phyloP scores from a whole-genome alignment of 2,113 vertebrate genomes.

The Psittacula cyanocephala region DNA sequence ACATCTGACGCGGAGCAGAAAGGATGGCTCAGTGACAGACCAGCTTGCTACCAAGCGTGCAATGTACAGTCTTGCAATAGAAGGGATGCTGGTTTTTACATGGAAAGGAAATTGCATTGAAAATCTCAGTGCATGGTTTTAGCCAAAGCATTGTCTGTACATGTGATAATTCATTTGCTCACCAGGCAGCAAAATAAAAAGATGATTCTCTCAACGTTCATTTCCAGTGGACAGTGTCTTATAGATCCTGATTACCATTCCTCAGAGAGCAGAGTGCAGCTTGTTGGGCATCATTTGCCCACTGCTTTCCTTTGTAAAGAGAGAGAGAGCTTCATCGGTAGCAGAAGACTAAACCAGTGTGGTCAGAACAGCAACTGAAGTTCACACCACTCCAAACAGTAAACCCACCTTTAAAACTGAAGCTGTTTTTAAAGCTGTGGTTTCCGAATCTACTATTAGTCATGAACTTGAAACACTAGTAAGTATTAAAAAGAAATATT shows the following conservation, averaged over 20 bases:
- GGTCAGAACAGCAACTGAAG: neutral
- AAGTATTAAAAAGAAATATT: neutral
- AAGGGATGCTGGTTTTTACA: neutral
- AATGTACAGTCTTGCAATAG: neutral
- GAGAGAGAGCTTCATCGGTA: neutral
- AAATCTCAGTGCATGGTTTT: neutral
- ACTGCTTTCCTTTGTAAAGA: neutral
- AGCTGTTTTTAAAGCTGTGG: neutral
- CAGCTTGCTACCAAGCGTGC: neutral
- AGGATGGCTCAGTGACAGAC: neutral
- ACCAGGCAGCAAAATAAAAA: neutral
- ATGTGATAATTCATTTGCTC: neutral
- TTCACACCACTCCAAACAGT: neutral
- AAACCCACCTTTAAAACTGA: neutral
- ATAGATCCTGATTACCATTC: rapidly evolving
- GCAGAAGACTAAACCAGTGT: neutral
- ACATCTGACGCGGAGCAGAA: neutral
- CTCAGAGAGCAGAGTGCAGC: neutral
- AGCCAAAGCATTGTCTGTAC: neutral
- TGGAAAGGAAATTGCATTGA: neutral
- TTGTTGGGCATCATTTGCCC: neutral
- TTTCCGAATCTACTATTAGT: neutral
- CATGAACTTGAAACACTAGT: neutral
- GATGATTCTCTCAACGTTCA: neutral
- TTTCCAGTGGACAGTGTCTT: neutral